A percentile compares a stretch with the other conserved stretches of the same genome.
Conservation (phyloP, 1,140 invertebrate species). For the Trichonephila clavata region DNA sequence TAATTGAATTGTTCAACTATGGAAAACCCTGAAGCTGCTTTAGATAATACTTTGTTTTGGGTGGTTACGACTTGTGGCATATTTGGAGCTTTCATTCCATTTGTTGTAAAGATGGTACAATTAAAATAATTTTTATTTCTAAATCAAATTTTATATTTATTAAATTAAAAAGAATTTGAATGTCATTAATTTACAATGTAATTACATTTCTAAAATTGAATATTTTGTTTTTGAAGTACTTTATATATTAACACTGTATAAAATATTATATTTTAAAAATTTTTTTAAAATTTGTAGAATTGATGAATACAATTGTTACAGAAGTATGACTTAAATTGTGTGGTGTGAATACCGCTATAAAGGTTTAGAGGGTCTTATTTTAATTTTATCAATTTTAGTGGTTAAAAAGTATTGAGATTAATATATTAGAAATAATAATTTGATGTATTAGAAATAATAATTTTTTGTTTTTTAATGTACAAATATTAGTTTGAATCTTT, state of each 20-base stretch:
- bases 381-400: too few species aligned
- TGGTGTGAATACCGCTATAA: neutral
- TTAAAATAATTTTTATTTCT: neutral
- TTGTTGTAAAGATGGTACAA: slow-evolving; percentile 76
- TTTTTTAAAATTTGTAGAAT: neutral
- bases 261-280: neutral
- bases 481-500: too few species aligned
- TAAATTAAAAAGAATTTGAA: too few species aligned
- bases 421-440: too few species aligned
- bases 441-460: too few species aligned
- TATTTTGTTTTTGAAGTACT: too few species aligned
- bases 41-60: slow-evolving; percentile 73
- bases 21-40: neutral
- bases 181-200: too few species aligned
- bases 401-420: too few species aligned
- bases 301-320: neutral
- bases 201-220: too few species aligned
- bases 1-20: neutral
- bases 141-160: neutral
- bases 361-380: too few species aligned
- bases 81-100: slow-evolving; percentile 75
- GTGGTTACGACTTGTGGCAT: slow-evolving; percentile 71
- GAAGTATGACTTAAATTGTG: neutral
- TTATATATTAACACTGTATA: neutral
- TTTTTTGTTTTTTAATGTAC: too few species aligned